Conservation (phyloP, 2,797 vertebrate genomes). For the Onychomys leucogaster region DNA sequence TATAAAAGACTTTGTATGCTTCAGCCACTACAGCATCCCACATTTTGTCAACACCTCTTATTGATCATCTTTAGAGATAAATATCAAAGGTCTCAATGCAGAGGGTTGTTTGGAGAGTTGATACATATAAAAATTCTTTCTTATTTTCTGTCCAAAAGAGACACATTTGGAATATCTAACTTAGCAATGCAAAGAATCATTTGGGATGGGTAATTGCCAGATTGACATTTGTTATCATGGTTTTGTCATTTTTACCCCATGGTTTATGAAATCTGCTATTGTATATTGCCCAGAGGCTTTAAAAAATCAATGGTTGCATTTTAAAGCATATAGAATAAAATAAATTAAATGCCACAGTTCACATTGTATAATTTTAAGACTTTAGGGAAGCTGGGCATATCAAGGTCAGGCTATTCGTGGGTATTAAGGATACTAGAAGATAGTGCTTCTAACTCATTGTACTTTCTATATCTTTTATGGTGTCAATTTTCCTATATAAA, state of each 20-base stretch:
- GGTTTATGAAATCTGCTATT: constrained; percentile 82
- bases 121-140: constrained; percentile 46
- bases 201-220: constrained; percentile 82
- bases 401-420: constrained; percentile 81
- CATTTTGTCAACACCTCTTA: constrained; percentile 56
- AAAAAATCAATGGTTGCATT: constrained; percentile 84
- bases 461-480: constrained; percentile 78
- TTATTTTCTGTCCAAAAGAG: constrained; percentile 65
- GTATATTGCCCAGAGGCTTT: constrained; percentile 84
- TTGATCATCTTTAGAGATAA: constrained; percentile 70
- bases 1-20: constrained; percentile 29
- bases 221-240: constrained; percentile 84
- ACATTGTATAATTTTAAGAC: constrained; percentile 84
- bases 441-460: constrained; percentile 77
- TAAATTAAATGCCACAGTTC: constrained; percentile 85
- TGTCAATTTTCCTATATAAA: constrained; percentile 76
- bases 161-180: constrained; percentile 70
- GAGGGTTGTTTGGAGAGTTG: constrained; percentile 57
- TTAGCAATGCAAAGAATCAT: constrained; percentile 74
- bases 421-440: constrained; percentile 69
- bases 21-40: neutral
- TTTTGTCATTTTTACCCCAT: constrained; percentile 83
- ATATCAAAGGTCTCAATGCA: constrained; percentile 60
- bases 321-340: constrained; percentile 83
- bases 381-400: constrained; percentile 81